phyloP scores from a whole-genome alignment of 1,140 invertebrate genomes.

The Pachyrhynchus sulphureomaculatus region DNA sequence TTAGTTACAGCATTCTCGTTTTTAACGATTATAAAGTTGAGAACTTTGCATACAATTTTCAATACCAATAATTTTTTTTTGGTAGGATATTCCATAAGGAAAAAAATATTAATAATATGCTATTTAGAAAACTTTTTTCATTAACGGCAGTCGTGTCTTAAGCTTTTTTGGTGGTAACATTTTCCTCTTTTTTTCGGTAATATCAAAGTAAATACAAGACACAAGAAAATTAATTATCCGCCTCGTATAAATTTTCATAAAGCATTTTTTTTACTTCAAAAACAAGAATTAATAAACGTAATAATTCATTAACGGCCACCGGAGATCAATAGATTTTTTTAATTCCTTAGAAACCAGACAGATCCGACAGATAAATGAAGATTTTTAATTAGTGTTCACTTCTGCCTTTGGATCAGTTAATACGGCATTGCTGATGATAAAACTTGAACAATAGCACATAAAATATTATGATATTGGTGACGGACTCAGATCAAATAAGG shows the following conservation, averaged over 20 bases:
- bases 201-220: constrained; percentile 2
- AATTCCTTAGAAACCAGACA: constrained; percentile 17
- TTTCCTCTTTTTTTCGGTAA: neutral
- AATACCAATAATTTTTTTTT: no score
- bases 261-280: constrained; percentile 8
- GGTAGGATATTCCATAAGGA: no score
- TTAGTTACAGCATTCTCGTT: no score
- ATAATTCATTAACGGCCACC: constrained; percentile 11
- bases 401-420: constrained; percentile 14
- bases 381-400: constrained; percentile 24
- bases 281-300: constrained; percentile 17
- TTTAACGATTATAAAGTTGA: no score
- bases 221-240: constrained; percentile 22
- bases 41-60: no score
- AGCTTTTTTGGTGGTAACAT: neutral
- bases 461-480: constrained; percentile 22
- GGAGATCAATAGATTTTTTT: constrained; percentile 19
- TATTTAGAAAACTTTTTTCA: no score
- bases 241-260: constrained; percentile 19
- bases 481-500: constrained; percentile 10
- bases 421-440: constrained; percentile 14
- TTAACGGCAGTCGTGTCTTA: no score
- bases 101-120: no score
- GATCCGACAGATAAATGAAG: neutral
- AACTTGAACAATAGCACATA: constrained; percentile 16